Base-by-base conservation (phyloP, 2,113 vertebrate genomes). In the Sphaerodactylus townsendi region DNA sequence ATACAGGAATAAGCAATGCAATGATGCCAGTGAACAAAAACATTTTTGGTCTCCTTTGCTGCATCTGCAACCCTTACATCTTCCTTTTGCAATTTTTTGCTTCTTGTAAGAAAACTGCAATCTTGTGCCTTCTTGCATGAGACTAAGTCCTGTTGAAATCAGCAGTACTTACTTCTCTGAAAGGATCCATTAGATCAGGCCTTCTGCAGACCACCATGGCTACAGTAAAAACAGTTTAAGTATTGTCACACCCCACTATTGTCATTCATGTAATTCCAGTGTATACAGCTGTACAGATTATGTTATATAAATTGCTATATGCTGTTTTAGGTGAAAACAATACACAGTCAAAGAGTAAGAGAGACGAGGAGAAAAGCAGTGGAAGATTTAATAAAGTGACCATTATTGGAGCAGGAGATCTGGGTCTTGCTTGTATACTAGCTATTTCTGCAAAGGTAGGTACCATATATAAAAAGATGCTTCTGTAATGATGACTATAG, bases 351-450 rank as follows among this genome's bases (percentile, higher is more conserved):
- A 93, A 89, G 85, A 88, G 50, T 82, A 90, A 91, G 89, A 70
- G 48, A 95, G 96, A 93, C 93, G 88, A 86, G 77, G 81, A 85
- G 75, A 93, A 83, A 86, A 93, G 90, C 0, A 84, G 94, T 82
- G 89, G 91, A 59, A 74, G 48, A 15, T 65, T 87, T 71, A 96
- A 95, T 80, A 99, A 99, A 95, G 95, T 99, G 73, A 97, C 98
- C 3, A 95, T 99, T 77, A 95, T 99, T 86, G 99, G 99, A 80
- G 97, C 96, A 91, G 98, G 98, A 85, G 98, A 99, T 81, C 90
- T 99, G 79, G 98, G 98, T 50, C 95, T 98, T 94, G 98, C 98
- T 0, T 96, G 97, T 78, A 96, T 97, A 17, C 90, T 99, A 95
- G 97, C 98, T 87, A 94, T 99, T 93, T 95, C 97, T 93, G 97